Percentiles rank a stretch among this genome's conserved stretches.
These are phyloP conservation scores for Urophycis tenuis DNA, from an alignment of 2,797 vertebrate species.

Conservation along the genomic window DNA sequence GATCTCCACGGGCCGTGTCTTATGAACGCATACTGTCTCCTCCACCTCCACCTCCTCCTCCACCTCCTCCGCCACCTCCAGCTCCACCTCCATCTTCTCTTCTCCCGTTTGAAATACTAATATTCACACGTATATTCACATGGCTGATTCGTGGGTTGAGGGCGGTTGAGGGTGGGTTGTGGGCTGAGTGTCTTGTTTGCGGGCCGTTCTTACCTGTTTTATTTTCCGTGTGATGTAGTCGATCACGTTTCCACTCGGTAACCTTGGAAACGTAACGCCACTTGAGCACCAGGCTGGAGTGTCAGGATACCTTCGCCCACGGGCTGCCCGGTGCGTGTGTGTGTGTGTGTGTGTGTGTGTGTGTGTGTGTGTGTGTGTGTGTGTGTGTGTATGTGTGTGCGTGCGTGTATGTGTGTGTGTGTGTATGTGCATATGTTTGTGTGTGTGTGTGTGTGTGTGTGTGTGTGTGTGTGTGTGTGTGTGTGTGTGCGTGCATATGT, in stretches of 20 bases:
- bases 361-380: not conserved
- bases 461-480: constrained; percentile 3
- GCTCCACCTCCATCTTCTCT: not conserved
- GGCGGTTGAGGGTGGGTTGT: too few species aligned
- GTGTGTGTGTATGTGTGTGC: not conserved
- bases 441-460: not conserved
- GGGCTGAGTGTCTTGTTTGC: not conserved
- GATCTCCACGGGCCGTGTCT: not conserved
- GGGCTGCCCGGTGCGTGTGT: constrained; percentile 32
- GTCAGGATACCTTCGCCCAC: constrained; percentile 45
- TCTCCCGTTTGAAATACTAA: not conserved
- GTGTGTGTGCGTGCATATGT: not conserved
- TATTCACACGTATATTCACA: constrained; percentile 2
- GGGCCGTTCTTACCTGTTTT: constrained; percentile 16
- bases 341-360: constrained; percentile 7
- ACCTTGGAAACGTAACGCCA: constrained; percentile 15
- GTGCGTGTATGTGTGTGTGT: constrained; percentile 7
- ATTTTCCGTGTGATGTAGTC: too few species aligned
- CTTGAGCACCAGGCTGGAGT: constrained; percentile 40
- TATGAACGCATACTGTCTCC: not conserved
- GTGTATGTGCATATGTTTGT: not conserved
- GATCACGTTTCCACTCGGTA: constrained; percentile 8
- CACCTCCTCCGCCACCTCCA: too few species aligned
- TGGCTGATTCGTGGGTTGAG: too few species aligned
- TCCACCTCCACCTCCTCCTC: too few species aligned